Evolutionary conservation across 2,797 vertebrate genomes (phyloP), one percentile per base, ranked within the genome.

Genomic region (Apodemus agrarius): DNA sequence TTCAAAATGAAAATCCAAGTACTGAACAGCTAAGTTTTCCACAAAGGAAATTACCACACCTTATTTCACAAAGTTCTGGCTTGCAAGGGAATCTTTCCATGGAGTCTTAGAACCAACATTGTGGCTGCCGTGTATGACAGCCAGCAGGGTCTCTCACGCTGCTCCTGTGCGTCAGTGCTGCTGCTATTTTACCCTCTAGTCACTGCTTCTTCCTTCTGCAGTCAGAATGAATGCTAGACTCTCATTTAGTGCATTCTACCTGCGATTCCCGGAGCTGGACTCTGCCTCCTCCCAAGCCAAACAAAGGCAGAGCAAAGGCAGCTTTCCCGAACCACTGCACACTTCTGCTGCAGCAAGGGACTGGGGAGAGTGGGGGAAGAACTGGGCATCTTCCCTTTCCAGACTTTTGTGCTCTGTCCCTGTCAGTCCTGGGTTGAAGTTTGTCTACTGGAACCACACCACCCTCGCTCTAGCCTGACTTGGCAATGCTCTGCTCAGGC

Each of bases 261-360:
- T 87, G 59, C 24, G 61, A 69, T 59, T 96, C 34, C 46, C 37
- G 3, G 61, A 13, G 21, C 82, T 89, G 24, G 12, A 84, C 46
- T 90, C 69, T 16, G 59, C 40, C 67, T 93, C 34, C 84, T 88
- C 46, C 34, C n/a, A 76, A 95, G 75, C 34, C 67, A 93, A 95
- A 74, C 7, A 82, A 92, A 94, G 59, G 86, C 67, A 85, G 63
- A 63, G 82, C 63, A 93, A 95, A 96, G 84, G 78, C 61, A 85
- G 19, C 69, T 91, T 80, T 72, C 80, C 81, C 57, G 96, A 96
- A 89, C 81, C 75, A 90, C 67, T 89, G 75, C 54, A 79, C 95
- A 85, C 46, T 49, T 9, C 46, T 49, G 9, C 46, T 49, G 46
- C 46, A 49, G 46, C 46, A 9, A 69, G 40, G 85, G 37, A 10